Evolutionary conservation across 1,140 invertebrate species (phyloP).

Genomic region (Zaprionus davidi): DNA sequence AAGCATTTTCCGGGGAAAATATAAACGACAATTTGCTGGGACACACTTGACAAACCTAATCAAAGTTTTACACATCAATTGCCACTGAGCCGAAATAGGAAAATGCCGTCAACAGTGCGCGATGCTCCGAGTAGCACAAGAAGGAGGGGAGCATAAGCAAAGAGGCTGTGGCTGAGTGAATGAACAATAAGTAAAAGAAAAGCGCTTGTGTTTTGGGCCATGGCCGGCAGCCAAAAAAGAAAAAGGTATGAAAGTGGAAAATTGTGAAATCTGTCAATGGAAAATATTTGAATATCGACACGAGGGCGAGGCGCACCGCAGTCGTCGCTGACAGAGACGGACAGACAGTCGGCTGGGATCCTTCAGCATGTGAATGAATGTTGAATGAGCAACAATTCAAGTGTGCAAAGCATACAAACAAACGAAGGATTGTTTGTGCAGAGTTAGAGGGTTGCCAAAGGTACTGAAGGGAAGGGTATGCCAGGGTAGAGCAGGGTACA

Average conservation of each 20-base stretch:
- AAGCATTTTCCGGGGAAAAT: not conserved
- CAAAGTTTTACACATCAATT: slow-evolving; percentile 73
- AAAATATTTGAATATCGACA: slow-evolving; percentile 74
- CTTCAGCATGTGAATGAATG: slow-evolving; percentile 63
- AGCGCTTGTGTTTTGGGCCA: slow-evolving; percentile 33
- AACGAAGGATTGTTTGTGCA: not conserved
- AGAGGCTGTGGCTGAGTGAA: slow-evolving; percentile 54
- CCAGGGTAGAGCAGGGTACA: too few relatives aligned
- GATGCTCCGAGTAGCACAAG: not conserved
- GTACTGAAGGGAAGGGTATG: not conserved
- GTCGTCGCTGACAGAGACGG: slow-evolving; percentile 22
- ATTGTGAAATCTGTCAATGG: slow-evolving; percentile 74
- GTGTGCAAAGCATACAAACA: slow-evolving; percentile 58
- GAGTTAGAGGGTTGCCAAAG: not conserved
- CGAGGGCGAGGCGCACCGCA: slow-evolving; percentile 15
- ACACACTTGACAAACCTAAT: slow-evolving; percentile 60
- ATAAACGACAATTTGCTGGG: slow-evolving; percentile 11
- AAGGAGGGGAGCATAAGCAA: slow-evolving; percentile 21
- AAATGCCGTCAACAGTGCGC: not conserved
- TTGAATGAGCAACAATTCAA: slow-evolving; percentile 70
- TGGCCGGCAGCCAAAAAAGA: slow-evolving; percentile 46
- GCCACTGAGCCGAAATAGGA: slow-evolving; percentile 23
- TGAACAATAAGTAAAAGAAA: slow-evolving; percentile 68
- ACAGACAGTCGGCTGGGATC: slow-evolving; percentile 19
- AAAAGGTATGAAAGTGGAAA: slow-evolving; percentile 73